phyloP scores from a whole-genome alignment of 1,140 invertebrate species.

The Drosophila sturtevanti region DNA sequence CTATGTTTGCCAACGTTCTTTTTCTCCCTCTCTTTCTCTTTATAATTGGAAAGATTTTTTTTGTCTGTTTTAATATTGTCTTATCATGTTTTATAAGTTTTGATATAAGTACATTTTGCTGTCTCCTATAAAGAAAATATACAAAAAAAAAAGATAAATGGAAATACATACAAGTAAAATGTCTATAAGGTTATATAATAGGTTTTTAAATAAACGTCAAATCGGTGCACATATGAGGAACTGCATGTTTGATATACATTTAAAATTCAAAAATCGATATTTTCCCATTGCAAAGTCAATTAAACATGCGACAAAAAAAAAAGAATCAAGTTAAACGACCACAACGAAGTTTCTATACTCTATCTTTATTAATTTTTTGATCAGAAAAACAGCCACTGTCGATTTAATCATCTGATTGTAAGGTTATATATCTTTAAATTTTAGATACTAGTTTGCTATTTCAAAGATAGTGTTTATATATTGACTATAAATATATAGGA shows the following conservation, averaged over 20 bases:
- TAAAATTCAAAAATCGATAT: constrained; percentile 69
- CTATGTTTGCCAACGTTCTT: constrained; percentile 23
- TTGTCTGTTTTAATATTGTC: neutral
- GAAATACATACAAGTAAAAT: neutral
- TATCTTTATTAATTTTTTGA: neutral
- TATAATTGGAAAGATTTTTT: neutral
- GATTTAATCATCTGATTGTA: too few relatives aligned
- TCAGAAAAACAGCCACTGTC: too few relatives aligned
- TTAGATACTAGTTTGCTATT: neutral
- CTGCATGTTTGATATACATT: constrained; percentile 36
- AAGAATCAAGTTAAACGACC: neutral
- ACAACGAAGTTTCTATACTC: neutral
- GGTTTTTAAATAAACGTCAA: neutral
- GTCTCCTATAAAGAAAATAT: neutral
- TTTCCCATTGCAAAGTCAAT: constrained; percentile 39
- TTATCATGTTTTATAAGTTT: constrained; percentile 34
- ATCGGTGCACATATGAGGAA: neutral
- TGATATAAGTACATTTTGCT: constrained; percentile 46
- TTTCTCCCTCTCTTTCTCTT: constrained; percentile 23
- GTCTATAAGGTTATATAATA: neutral
- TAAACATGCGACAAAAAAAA: constrained; percentile 47
- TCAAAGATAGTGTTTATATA: neutral
- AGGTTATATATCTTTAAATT: too few relatives aligned
- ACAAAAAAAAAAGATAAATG: neutral
- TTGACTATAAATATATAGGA: too few relatives aligned